These are phyloP conservation scores for Emydura subglobosa DNA, from an alignment of 2,113 vertebrate genomes.

Conservation along the genomic window DNA sequence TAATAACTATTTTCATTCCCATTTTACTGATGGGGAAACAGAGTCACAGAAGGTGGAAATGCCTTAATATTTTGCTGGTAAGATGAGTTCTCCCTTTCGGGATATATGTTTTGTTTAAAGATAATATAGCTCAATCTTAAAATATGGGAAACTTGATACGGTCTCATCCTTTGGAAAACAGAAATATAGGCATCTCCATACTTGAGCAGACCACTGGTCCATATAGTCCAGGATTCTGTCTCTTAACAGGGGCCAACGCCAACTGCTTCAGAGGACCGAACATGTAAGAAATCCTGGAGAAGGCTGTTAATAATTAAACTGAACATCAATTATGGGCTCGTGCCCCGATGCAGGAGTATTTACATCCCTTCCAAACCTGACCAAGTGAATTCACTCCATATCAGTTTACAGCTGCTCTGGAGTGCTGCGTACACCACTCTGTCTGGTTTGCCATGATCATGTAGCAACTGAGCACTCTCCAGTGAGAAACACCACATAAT, in stretches of 20 bases:
- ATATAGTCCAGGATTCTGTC: background rate
- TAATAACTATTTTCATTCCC: background rate
- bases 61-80: background rate
- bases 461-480: background rate
- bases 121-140: background rate
- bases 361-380: background rate
- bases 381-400: background rate
- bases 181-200: background rate
- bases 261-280: too few species aligned
- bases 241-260: background rate
- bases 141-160: background rate
- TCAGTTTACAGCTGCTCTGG: background rate
- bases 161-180: background rate
- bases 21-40: background rate
- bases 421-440: background rate
- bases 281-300: background rate
- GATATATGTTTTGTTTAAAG: background rate
- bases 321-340: background rate
- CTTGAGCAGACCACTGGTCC: background rate
- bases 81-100: background rate
- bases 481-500: background rate
- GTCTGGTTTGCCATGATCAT: background rate
- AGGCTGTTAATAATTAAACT: background rate
- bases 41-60: background rate
- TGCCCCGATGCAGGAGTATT: background rate